Base-by-base conservation (phyloP, 1,140 invertebrate genomes). In the Aphaenogaster rudis region DNA sequence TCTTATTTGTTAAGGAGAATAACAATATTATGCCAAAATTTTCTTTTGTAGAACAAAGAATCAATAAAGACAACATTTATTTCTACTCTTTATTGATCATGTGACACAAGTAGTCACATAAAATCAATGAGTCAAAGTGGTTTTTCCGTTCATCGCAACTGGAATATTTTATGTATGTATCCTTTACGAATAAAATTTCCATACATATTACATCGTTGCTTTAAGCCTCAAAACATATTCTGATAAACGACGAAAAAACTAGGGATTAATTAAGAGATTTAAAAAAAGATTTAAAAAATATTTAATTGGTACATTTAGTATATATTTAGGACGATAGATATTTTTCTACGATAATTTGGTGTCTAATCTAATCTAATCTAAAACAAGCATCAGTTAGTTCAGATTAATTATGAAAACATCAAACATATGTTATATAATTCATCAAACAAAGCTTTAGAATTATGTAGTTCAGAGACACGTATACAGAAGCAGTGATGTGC, bases 281-380 rank as follows among this genome's bases (percentile, higher is more conserved):
- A 45, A 45, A 69, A n/a, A 21, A 28, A 36, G 33, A 66, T 8
- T 15, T 57, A 33, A 42, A 42, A 8, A 13, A 76, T 39, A 9
- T 45, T 15, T 28, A 28, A 61, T 28, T 59, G 5, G 7, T 21
- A 57, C n/a, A 5, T 57, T 59, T 11, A 59, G 54, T 61, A 59
- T 21, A 72, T 9, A 76, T 59, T 76, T 57, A 11, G 17, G 17
- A 21, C 5, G 28, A 21, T 3, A 39, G 3, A 39, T 57, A 39
- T 74, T n/a, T 13, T 54, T 39, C 15, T 17, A 5, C 1, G 42
- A 8, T 59, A 21, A 42, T 59, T 57, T 76, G 3, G 7, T 21
- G 2, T 50, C 28, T 79, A 79, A 79, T 79, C 76, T 78, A 64
- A 78, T 78, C 76, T 48, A 78, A 79, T 79, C 45, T 21, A 36